These are phyloP conservation scores for Phasianus colchicus DNA, from an alignment of 2,113 vertebrate species.

Conservation along the genomic window DNA sequence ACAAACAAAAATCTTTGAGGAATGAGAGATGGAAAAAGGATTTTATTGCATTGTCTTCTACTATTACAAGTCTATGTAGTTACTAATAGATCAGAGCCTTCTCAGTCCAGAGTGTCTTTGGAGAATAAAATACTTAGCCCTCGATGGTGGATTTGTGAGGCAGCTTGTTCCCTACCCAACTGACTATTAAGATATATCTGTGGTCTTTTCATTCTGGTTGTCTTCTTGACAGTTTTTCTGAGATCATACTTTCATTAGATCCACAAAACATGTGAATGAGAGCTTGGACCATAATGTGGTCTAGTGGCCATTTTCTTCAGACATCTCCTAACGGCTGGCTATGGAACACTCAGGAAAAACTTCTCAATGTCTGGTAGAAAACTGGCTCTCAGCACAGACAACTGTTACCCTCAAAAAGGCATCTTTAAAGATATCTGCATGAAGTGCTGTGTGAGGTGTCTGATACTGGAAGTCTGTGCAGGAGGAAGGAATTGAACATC, in stretches of 20 bases:
- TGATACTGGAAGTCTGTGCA: not conserved
- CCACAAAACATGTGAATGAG: fast-evolving
- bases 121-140: not conserved
- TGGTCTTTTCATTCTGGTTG: not conserved
- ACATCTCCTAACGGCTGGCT: not conserved
- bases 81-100: not conserved
- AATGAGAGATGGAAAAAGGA: not conserved
- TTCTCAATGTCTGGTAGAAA: not conserved
- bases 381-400: not conserved
- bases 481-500: not conserved
- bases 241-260: not conserved
- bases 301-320: no score
- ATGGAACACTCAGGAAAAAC: not conserved
- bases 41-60: not conserved
- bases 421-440: not conserved
- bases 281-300: not conserved
- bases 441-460: not conserved
- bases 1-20: no score
- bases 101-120: not conserved
- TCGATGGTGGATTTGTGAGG: not conserved
- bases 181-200: fast-evolving
- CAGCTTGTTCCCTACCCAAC: not conserved
- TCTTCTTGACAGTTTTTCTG: not conserved
- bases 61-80: not conserved
- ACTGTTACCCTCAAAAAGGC: fast-evolving